Percentiles rank a stretch among this genome's conserved stretches.
These are phyloP conservation scores for Vultur gryphus DNA, from an alignment of 2,797 vertebrate genomes.

Conservation along the genomic window DNA sequence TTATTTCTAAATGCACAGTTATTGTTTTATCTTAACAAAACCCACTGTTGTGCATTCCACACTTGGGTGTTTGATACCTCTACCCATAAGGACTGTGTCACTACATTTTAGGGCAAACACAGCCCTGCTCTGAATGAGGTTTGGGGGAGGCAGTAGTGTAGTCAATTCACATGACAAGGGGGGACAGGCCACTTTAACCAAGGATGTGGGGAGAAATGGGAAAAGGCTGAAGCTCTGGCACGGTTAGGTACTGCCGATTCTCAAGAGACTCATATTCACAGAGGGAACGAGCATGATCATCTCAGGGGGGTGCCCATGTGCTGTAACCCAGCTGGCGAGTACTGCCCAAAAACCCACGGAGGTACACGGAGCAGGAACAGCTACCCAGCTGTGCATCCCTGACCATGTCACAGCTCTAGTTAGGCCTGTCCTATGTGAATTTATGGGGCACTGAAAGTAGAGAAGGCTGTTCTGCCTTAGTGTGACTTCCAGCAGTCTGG, in stretches of 20 bases:
- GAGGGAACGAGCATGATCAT: background rate
- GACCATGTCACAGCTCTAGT: background rate
- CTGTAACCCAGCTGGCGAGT: background rate
- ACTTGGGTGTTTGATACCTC: background rate
- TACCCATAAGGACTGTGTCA: background rate
- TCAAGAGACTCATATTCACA: background rate
- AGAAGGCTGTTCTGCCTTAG: background rate
- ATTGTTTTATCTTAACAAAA: background rate
- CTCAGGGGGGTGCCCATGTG: background rate
- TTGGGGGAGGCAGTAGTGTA: background rate
- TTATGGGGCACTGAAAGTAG: background rate
- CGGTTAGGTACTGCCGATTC: background rate
- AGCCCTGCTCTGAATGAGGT: background rate
- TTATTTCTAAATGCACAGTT: background rate
- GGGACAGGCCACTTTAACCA: background rate
- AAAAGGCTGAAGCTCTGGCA: background rate
- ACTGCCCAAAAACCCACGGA: background rate
- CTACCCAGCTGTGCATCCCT: background rate
- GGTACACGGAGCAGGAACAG: background rate
- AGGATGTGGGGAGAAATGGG: background rate
- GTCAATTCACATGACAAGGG: background rate
- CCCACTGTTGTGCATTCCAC: background rate
- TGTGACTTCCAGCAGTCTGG: background rate
- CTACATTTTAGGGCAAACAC: background rate
- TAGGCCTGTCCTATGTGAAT: background rate